These are phyloP conservation scores for Ceyx cyanopectus DNA, from an alignment of 2,113 vertebrate species.

Conservation along the genomic window DNA sequence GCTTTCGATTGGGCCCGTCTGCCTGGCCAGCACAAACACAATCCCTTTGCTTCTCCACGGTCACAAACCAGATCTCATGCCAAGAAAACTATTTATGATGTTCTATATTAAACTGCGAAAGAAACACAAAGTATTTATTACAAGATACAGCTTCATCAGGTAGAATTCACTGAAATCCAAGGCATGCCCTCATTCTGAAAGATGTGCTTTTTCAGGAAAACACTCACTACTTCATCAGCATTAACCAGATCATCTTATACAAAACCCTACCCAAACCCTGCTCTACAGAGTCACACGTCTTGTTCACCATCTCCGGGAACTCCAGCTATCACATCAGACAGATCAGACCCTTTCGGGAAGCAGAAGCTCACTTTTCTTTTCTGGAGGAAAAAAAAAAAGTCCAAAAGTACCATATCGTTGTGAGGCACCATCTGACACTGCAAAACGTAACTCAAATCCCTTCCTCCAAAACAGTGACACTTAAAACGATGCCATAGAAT, in stretches of 20 bases:
- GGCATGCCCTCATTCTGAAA: neutral
- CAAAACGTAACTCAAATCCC: neutral
- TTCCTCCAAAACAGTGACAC: neutral
- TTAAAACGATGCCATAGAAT: neutral
- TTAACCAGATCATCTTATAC: neutral
- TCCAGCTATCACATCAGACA: neutral
- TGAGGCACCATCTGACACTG: neutral
- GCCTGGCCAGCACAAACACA: constrained; percentile 59
- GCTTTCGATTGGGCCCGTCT: constrained; percentile 75
- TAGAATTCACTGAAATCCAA: constrained; percentile 14
- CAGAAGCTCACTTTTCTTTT: neutral
- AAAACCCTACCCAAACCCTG: neutral
- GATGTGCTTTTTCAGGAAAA: neutral
- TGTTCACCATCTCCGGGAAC: neutral
- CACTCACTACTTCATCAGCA: neutral
- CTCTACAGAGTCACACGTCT: neutral
- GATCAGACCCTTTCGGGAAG: neutral
- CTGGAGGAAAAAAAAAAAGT: neutral
- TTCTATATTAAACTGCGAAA: constrained; percentile 29
- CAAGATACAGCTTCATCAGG: neutral
- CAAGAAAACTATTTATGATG: constrained; percentile 47
- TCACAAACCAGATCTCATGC: neutral
- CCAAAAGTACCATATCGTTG: neutral
- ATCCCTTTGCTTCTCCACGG: constrained; percentile 42
- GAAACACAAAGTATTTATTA: constrained; percentile 29